Evolutionary conservation across 2,888 invertebrate genomes (phyloP).

Genomic region (Troides helena): DNA sequence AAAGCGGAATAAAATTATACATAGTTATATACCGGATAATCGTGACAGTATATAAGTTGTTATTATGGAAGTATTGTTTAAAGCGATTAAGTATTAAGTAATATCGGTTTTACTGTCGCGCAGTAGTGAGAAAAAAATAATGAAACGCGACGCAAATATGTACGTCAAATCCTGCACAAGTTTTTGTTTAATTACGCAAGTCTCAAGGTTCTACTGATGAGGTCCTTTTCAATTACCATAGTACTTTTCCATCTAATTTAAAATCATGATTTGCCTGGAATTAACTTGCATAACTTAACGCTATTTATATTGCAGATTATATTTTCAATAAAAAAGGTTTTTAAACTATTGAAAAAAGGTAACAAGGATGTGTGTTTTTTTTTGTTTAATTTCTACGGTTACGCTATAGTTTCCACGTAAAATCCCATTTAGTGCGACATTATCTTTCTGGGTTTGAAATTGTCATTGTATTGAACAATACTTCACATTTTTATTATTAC

Average conservation of each 20-base stretch:
- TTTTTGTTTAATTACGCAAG: background rate
- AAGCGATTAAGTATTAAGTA: background rate
- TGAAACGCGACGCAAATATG: background rate
- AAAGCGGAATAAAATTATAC: too few relatives aligned
- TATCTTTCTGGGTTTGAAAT: background rate
- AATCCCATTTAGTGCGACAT: background rate
- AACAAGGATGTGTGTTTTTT: background rate
- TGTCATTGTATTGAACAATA: background rate
- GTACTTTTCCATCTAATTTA: conserved; percentile 14
- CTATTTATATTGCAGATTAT: too few relatives aligned
- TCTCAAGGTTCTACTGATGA: background rate
- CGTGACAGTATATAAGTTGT: background rate
- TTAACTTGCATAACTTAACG: background rate
- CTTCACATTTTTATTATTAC: too few relatives aligned
- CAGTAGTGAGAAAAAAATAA: background rate
- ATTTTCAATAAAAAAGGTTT: too few relatives aligned
- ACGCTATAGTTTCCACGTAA: background rate
- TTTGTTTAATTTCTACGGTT: background rate
- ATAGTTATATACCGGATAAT: background rate
- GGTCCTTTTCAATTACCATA: background rate
- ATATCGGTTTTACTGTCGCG: background rate
- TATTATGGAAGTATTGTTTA: background rate
- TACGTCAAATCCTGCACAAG: conserved; percentile 2
- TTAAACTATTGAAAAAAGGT: too few relatives aligned
- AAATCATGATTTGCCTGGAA: background rate